Evolutionary conservation across 2,113 vertebrate genomes (phyloP).

Genomic region (Equus przewalskii): DNA sequence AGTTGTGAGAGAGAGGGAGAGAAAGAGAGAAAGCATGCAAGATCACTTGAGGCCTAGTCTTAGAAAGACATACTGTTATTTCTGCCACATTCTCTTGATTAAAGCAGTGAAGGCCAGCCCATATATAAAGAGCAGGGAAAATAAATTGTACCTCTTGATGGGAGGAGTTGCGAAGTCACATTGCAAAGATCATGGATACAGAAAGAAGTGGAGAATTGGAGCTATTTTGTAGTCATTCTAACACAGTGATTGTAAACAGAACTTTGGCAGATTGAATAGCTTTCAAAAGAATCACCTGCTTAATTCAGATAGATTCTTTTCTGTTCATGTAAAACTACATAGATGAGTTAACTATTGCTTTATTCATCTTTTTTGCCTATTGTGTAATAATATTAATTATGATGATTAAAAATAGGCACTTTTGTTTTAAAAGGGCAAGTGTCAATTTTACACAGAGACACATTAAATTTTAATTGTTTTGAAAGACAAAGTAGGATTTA

Average conservation of each 20-base stretch:
- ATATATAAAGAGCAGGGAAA: not conserved
- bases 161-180: not conserved
- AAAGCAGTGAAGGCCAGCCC: not conserved
- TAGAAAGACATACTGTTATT: not conserved
- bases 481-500: not conserved
- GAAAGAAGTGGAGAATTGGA: not conserved
- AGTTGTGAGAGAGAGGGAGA: not conserved
- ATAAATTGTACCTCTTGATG: not conserved
- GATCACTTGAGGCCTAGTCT: not conserved
- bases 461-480: not conserved
- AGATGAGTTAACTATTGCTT: not conserved
- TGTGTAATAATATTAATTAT: not conserved
- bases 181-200: not conserved
- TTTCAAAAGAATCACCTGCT: not conserved
- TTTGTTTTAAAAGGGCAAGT: not conserved
- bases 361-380: not conserved
- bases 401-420: not conserved
- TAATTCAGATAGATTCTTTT: constrained; percentile 6
- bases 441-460: not conserved
- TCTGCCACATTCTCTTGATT: not conserved
- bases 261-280: not conserved
- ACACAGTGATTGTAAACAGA: not conserved
- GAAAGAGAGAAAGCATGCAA: not conserved
- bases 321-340: not conserved
- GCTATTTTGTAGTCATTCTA: not conserved